Base-by-base conservation (phyloP, 2,797 vertebrate genomes). In the Emys orbicularis region DNA sequence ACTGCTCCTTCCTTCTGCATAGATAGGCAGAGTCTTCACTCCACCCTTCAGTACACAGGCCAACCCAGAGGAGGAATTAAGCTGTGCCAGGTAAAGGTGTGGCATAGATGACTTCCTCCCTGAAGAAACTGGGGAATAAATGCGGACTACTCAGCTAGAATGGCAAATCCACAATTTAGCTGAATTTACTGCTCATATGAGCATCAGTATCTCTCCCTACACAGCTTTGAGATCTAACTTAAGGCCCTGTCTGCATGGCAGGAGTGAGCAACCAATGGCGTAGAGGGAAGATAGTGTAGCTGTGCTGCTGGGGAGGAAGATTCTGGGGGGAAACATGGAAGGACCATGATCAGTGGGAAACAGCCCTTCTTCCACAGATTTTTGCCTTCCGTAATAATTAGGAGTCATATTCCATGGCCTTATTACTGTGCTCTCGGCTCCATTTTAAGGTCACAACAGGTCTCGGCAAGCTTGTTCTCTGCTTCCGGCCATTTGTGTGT, bases 331-430 rank as follows among this genome's bases (percentile, higher is more conserved):
- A 68, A 72, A 41, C 25, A 76, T 0, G 1, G 23, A 84, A 44
- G 11, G 83, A 68, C 68, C 92, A n/a, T 29, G 37, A 44, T 57
- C 37, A 12, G 2, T 0, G 0, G 4, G 15, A 27, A 81, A 25
- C 34, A 80, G 82, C 2, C 0, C 0, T 44, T 25, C 88, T 52
- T 41, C 52, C 49, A 57, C 1, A 0, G 12, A 34, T 37, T 50
- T 72, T 29, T 23, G 21, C 27, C 37, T 84, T 16, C 81, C 0
- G 0, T 0, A 0, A 27, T 9, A 44, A 31, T 65, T 41, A 25
- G n/a, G 68, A 84, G 56, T 31, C 1, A 0, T 31, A 21, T 82
- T 83, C 79, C 85, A 65, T 4, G 5, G 79, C 27, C 9, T 81
- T 65, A 19, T 37, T 56, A 29, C 21, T 1, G 0, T 41, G 47